A percentile compares a stretch with the other conserved stretches of the same genome.
These are phyloP conservation scores for Drosophila elegans DNA, from an alignment of 1,140 invertebrate genomes.

Conservation along the genomic window DNA sequence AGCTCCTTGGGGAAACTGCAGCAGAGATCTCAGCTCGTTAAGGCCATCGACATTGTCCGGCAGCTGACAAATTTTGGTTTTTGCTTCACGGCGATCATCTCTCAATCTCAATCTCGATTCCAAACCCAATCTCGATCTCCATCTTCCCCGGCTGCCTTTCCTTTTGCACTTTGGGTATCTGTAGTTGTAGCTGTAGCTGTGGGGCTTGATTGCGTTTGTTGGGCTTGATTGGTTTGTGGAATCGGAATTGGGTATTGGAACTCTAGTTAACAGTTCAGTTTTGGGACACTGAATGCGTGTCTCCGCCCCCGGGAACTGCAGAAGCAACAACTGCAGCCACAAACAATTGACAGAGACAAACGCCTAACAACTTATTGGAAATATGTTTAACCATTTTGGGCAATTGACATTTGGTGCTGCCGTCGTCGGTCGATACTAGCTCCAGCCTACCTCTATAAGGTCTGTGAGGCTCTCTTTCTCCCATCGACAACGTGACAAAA, in stretches of 20 bases:
- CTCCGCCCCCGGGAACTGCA: slow-evolving; percentile 23
- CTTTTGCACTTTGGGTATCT: slow-evolving; percentile 7
- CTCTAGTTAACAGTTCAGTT: slow-evolving; percentile 34
- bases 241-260: slow-evolving; percentile 29
- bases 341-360: slow-evolving; percentile 65
- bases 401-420: slow-evolving; percentile 76
- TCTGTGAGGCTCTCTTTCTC: not conserved
- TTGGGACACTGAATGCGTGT: slow-evolving; percentile 44
- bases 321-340: slow-evolving; percentile 19
- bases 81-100: slow-evolving; percentile 36
- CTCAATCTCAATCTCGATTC: slow-evolving; percentile 24
- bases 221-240: slow-evolving; percentile 2
- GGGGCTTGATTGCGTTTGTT: slow-evolving; percentile 30
- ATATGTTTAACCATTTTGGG: slow-evolving; percentile 78
- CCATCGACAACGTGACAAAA: slow-evolving; percentile 72
- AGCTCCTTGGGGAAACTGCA: slow-evolving; percentile 30
- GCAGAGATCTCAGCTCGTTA: slow-evolving; percentile 16
- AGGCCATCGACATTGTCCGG: slow-evolving; percentile 22
- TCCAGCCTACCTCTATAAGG: no score
- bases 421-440: not conserved
- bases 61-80: slow-evolving; percentile 44
- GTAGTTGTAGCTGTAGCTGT: not conserved
- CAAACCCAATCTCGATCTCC: slow-evolving; percentile 13
- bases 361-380: slow-evolving; percentile 79
- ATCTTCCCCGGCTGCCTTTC: slow-evolving; percentile 17